Evolutionary conservation across 2,888 invertebrate species (phyloP).

Genomic region (Acanthoscelides obtectus): DNA sequence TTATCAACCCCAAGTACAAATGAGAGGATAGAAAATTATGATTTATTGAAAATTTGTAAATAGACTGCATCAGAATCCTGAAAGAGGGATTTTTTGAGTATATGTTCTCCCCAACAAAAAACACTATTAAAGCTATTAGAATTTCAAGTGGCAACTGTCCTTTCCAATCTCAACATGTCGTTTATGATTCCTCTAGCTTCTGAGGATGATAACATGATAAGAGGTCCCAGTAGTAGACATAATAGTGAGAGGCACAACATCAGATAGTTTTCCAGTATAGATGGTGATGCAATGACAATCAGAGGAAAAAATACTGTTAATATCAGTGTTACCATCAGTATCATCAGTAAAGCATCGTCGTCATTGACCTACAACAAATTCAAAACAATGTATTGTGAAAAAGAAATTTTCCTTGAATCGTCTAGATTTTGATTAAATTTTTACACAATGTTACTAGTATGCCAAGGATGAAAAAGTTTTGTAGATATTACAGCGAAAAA

Average conservation of each 20-base stretch:
- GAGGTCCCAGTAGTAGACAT: not conserved
- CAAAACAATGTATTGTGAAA: not conserved
- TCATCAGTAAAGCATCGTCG: constrained; percentile 7
- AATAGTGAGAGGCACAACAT: constrained; percentile 3
- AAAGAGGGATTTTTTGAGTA: too few species aligned
- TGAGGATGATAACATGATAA: not conserved
- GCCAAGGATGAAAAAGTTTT: too few species aligned
- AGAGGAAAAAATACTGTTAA: constrained; percentile 8
- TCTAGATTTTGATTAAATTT: too few species aligned
- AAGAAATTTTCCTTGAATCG: too few species aligned
- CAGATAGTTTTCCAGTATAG: constrained; percentile 5
- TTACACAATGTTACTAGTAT: too few species aligned
- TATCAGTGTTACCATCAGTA: constrained; percentile 8
- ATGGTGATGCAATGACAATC: constrained; percentile 1
- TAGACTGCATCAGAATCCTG: too few species aligned
- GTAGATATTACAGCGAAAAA: too few species aligned
- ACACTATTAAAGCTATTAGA: too few species aligned
- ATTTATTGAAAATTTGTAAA: too few species aligned
- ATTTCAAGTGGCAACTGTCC: not conserved
- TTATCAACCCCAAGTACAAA: too few species aligned
- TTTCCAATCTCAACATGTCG: not conserved
- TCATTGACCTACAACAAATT: not conserved
- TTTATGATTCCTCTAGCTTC: not conserved
- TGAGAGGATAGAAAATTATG: too few species aligned
- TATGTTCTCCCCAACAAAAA: too few species aligned